phyloP scores from a whole-genome alignment of 2,888 invertebrate species.

The Fissipunctia ypsillon region DNA sequence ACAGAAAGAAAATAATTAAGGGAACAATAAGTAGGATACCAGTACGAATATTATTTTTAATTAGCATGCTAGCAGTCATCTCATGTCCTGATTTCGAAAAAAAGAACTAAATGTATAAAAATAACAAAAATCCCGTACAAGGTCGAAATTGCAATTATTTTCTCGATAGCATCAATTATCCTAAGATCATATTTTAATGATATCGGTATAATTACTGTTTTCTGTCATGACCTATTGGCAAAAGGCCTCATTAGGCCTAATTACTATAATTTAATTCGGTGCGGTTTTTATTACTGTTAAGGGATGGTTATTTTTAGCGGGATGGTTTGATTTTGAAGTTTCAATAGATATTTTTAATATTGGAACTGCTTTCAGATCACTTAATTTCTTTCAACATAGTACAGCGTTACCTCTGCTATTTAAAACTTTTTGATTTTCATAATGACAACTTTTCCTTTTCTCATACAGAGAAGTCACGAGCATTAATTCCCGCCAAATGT shows the following conservation, averaged over 20 bases:
- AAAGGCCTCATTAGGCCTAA: constrained; percentile 3
- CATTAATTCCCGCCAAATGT: too few species aligned
- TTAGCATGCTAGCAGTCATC: constrained; percentile 15
- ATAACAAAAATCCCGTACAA: not conserved
- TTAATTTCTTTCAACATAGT: too few species aligned
- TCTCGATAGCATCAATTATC: not conserved
- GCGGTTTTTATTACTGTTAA: not conserved
- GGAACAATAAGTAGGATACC: too few species aligned
- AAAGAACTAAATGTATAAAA: not conserved
- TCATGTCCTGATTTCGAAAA: not conserved
- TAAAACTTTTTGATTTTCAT: too few species aligned
- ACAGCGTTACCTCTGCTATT: too few species aligned
- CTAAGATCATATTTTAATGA: constrained; percentile 28
- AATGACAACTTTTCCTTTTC: too few species aligned
- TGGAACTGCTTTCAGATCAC: too few species aligned
- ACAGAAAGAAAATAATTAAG: not conserved
- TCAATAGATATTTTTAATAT: too few species aligned
- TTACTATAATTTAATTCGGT: not conserved
- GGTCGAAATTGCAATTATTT: constrained; percentile 11
- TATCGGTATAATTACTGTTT: constrained; percentile 19
- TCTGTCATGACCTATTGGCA: not conserved
- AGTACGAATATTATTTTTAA: constrained; percentile 1
- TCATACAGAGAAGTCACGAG: too few species aligned
- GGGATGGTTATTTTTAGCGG: not conserved
- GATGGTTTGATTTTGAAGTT: too few species aligned